A percentile compares a stretch with the other conserved stretches of the same genome.
Evolutionary conservation across 2,888 invertebrate species (phyloP).

Genomic region (Agriopis marginaria): DNA sequence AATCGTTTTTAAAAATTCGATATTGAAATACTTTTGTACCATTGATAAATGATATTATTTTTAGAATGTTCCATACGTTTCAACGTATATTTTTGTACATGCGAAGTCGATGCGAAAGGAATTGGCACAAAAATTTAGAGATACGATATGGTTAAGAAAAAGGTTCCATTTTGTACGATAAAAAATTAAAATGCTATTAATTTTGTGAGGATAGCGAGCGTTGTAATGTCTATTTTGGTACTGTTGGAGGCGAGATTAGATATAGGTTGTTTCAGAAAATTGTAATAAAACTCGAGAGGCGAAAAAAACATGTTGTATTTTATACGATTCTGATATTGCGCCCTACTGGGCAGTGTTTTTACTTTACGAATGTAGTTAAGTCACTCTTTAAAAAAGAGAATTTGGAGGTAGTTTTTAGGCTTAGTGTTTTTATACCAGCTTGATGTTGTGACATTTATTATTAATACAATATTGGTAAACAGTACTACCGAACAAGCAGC

Average conservation of each 20-base stretch:
- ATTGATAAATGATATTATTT: conserved; percentile 74
- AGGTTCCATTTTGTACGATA: conserved; percentile 80
- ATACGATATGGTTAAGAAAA: conserved; percentile 70
- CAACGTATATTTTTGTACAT: conserved; percentile 83
- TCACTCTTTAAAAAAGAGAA: conserved; percentile 86
- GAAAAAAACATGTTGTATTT: conserved; percentile 83
- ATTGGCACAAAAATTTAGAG: conserved; percentile 74
- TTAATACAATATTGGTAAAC: conserved; percentile 77
- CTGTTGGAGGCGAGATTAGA: conserved; percentile 77
- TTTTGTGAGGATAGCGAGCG: conserved; percentile 80
- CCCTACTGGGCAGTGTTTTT: conserved; percentile 70
- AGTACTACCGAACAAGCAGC: conserved; percentile 76
- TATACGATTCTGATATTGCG: conserved; percentile 77
- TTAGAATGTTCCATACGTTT: conserved; percentile 70
- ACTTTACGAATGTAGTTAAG: conserved; percentile 84
- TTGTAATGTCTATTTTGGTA: conserved; percentile 82
- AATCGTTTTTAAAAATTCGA: conserved; percentile 71
- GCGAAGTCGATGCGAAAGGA: conserved; percentile 79
- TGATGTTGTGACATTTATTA: conserved; percentile 86
- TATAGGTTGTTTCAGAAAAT: conserved; percentile 85
- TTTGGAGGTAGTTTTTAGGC: conserved; percentile 86
- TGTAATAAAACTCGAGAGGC: conserved; percentile 80
- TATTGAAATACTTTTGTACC: conserved; percentile 68
- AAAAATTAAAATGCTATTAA: conserved; percentile 73
- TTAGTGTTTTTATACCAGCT: conserved; percentile 87